Evolutionary conservation across 2,797 vertebrate species (phyloP).

Genomic region (Crocodylus rhombifer): DNA sequence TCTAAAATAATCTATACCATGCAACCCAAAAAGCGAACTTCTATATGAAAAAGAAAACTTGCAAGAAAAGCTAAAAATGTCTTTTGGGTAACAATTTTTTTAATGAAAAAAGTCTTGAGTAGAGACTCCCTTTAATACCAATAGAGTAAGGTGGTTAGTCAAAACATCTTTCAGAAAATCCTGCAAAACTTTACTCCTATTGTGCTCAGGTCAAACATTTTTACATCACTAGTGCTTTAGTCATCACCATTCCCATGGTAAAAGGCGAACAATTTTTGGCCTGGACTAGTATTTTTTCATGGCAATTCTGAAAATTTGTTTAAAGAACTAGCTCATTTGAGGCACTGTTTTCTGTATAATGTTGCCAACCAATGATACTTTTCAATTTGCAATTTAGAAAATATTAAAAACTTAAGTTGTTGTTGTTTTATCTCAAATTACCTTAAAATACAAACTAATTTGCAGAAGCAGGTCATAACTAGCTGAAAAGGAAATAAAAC

Average conservation of each 20-base stretch:
- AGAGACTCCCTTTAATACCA: not conserved
- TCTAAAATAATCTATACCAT: not conserved
- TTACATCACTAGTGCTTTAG: not conserved
- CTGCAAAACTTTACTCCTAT: slow-evolving; percentile 22
- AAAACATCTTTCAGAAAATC: slow-evolving; percentile 8
- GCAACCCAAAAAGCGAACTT: not conserved
- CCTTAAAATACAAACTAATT: slow-evolving; percentile 75
- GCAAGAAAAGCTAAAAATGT: not conserved
- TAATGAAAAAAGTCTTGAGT: not conserved
- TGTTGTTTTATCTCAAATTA: slow-evolving; percentile 69
- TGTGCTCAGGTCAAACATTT: not conserved
- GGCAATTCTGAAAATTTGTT: slow-evolving; percentile 29
- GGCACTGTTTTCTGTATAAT: slow-evolving; percentile 39
- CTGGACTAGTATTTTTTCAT: not conserved
- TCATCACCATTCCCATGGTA: not conserved
- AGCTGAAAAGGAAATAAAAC: slow-evolving; percentile 71
- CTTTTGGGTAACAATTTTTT: not conserved
- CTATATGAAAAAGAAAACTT: not conserved
- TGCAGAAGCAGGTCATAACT: slow-evolving; percentile 72
- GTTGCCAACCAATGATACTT: slow-evolving; percentile 69
- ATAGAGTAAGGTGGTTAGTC: slow-evolving; percentile 1
- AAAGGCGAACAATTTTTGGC: slow-evolving; percentile 34
- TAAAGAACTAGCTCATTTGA: slow-evolving; percentile 43
- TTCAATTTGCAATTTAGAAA: slow-evolving; percentile 69
- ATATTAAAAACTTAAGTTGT: slow-evolving; percentile 67